A percentile compares a stretch with the other conserved stretches of the same genome.
phyloP scores from a whole-genome alignment of 2,888 invertebrate species.

The Cephus spinipes region DNA sequence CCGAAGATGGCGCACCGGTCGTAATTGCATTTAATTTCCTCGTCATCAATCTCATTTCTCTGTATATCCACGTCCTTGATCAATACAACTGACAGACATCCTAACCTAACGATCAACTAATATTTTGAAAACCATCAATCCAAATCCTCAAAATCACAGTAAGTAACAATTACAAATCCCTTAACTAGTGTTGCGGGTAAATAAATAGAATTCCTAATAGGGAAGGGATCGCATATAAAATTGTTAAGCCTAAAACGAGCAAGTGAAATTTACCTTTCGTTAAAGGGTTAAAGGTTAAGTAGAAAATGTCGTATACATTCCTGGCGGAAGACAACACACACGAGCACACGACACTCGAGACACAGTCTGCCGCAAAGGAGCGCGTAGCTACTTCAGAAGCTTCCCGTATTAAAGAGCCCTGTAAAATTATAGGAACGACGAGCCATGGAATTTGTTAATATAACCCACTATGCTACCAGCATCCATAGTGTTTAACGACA shows the following conservation, averaged over 20 bases:
- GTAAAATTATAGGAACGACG: constrained; percentile 56
- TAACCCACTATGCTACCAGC: not conserved
- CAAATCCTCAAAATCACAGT: not conserved
- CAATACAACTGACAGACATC: not conserved
- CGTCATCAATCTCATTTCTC: constrained; percentile 11
- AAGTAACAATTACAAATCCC: not conserved
- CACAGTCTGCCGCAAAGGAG: constrained; percentile 22
- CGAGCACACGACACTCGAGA: constrained; percentile 15
- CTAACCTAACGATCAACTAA: not conserved
- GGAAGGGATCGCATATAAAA: not conserved
- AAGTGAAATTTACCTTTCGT: not conserved
- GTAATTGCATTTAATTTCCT: constrained; percentile 23
- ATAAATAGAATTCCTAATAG: not conserved
- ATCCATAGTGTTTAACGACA: not conserved
- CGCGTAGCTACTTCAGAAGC: constrained; percentile 47
- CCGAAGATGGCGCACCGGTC: constrained; percentile 26
- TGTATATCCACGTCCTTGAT: constrained; percentile 9
- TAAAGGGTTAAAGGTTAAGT: constrained; percentile 54
- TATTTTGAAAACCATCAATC: not conserved
- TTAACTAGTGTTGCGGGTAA: not conserved
- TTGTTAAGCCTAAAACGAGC: not conserved
- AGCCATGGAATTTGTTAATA: constrained; percentile 53
- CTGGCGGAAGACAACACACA: constrained; percentile 17
- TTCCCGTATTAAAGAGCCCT: constrained; percentile 55
- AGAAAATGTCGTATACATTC: constrained; percentile 52